Evolutionary conservation across 2,888 invertebrate species (phyloP).

Genomic region (Athrips mouffetella): DNA sequence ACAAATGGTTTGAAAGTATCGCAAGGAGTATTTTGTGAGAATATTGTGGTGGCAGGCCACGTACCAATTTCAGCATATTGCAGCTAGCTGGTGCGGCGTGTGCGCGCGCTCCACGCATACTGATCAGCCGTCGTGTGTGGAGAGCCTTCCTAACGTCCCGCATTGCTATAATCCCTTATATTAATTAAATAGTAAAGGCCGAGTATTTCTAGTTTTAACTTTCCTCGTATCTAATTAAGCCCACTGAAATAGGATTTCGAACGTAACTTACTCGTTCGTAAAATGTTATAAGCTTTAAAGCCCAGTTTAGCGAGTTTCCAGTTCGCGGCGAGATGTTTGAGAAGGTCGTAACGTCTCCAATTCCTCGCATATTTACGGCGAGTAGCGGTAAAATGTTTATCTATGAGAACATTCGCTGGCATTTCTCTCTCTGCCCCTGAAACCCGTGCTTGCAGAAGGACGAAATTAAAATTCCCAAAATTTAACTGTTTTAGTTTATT

Average conservation of each 20-base stretch:
- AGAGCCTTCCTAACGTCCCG: conserved; percentile 7
- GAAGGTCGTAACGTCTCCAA: not conserved
- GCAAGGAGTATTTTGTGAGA: conserved; percentile 21
- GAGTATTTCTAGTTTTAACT: conserved; percentile 2
- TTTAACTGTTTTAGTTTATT: conserved; percentile 3
- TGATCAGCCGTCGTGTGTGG: conserved; percentile 37
- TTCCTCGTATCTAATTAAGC: conserved; percentile 2
- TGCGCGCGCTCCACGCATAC: conserved; percentile 53
- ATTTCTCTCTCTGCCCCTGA: not conserved
- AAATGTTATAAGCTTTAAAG: not conserved
- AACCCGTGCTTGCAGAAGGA: not conserved
- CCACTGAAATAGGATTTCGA: not conserved
- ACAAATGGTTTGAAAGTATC: conserved; percentile 10
- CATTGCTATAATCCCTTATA: conserved; percentile 8
- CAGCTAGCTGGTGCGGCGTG: conserved; percentile 53
- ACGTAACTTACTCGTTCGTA: not conserved
- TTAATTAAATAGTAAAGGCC: conserved; percentile 2
- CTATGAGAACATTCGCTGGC: not conserved
- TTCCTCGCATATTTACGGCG: conserved; percentile 8
- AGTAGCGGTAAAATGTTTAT: not conserved
- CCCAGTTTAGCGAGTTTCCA: not conserved
- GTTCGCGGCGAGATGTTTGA: not conserved
- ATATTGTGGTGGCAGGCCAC: conserved; percentile 54
- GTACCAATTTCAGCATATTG: conserved; percentile 72
- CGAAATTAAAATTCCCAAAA: conserved; percentile 2